These are phyloP conservation scores for Egretta garzetta DNA, from an alignment of 2,113 vertebrate species.

Conservation along the genomic window DNA sequence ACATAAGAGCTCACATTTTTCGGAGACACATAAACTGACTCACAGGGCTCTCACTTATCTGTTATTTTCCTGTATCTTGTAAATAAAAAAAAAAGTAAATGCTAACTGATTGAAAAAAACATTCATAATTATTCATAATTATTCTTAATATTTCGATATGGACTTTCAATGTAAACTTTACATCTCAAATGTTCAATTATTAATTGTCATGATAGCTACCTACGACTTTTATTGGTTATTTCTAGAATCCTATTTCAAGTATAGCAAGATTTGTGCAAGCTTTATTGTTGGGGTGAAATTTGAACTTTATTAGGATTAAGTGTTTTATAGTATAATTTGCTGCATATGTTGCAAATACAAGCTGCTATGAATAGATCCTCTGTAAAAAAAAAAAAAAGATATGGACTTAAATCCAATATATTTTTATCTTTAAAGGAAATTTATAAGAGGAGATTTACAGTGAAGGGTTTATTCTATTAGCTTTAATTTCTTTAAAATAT, in stretches of 20 bases:
- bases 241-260: conserved; percentile 47
- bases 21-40: not conserved
- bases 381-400: conserved; percentile 38
- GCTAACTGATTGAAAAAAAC: not conserved
- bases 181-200: not conserved
- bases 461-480: conserved; percentile 53
- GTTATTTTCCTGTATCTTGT: not conserved
- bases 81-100: not conserved
- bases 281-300: conserved; percentile 68
- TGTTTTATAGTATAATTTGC: conserved; percentile 74
- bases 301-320: conserved; percentile 74
- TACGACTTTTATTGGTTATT: conserved; percentile 35
- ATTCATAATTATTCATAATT: not conserved
- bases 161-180: not conserved
- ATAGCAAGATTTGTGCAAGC: conserved; percentile 14
- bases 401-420: conserved; percentile 60
- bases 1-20: accelerated
- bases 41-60: not conserved
- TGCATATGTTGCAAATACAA: conserved; percentile 63
- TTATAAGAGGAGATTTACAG: conserved; percentile 31
- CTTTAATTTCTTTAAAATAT: conserved; percentile 42
- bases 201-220: not conserved
- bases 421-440: conserved; percentile 68
- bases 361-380: conserved; percentile 67
- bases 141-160: not conserved